Conservation (phyloP, 2,797 vertebrate species). For the Takifugu ocellatus region DNA sequence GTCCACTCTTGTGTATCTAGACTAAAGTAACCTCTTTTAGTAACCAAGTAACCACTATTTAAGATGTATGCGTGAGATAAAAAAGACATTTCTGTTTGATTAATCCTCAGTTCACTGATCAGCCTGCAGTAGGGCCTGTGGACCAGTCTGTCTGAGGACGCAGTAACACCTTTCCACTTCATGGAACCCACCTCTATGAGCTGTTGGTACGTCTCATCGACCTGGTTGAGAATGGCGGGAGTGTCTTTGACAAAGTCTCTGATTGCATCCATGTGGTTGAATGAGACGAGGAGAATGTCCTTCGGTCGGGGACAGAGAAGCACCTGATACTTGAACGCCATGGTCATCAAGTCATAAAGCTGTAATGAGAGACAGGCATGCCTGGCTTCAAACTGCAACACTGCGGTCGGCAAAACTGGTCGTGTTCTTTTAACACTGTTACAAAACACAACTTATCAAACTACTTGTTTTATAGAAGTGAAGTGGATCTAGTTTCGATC, state of each 20-base stretch:
- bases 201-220: slow-evolving; percentile 87
- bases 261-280: slow-evolving; percentile 97
- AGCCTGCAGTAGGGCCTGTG: too few species aligned
- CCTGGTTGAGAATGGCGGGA: slow-evolving; percentile 86
- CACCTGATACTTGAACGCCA: slow-evolving; percentile 99
- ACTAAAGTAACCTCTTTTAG: too few species aligned
- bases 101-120: too few species aligned
- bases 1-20: too few species aligned
- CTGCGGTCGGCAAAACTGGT: background rate
- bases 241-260: slow-evolving; percentile 90
- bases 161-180: too few species aligned
- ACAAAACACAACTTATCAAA: too few species aligned
- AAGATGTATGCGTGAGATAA: background rate
- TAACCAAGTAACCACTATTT: background rate
- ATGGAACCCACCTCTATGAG: slow-evolving; percentile 82
- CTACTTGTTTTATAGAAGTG: too few species aligned
- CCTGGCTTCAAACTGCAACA: background rate
- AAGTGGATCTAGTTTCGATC: too few species aligned
- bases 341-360: slow-evolving; percentile 99
- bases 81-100: background rate
- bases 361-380: slow-evolving; percentile 54
- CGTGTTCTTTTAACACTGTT: too few species aligned
- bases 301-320: slow-evolving; percentile 90
- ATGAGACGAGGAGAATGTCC: slow-evolving; percentile 92
- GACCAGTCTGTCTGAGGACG: too few species aligned